Evolutionary conservation across 2,888 invertebrate species (phyloP).

Genomic region (Conistra vaccinii): DNA sequence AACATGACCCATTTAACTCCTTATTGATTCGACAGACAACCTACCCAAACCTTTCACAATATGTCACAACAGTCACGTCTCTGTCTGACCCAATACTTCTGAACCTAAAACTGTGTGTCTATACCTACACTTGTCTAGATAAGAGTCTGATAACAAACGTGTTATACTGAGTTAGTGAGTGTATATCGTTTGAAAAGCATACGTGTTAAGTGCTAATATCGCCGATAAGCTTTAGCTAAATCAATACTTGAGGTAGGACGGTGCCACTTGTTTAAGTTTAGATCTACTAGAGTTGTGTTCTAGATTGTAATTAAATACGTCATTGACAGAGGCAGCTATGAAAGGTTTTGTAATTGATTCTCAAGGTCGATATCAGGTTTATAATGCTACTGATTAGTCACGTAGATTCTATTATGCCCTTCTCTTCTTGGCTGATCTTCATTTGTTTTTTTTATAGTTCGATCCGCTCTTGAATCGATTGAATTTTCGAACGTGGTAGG

Average conservation of each 20-base stretch:
- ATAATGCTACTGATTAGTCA: background rate
- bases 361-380: slow-evolving; percentile 8
- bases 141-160: slow-evolving; percentile 40
- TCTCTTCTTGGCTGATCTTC: background rate
- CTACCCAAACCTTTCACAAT: slow-evolving; percentile 9
- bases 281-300: slow-evolving; percentile 11
- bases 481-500: background rate
- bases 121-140: slow-evolving; percentile 31
- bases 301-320: slow-evolving; percentile 11
- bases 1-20: slow-evolving; percentile 12
- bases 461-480: too few relatives aligned
- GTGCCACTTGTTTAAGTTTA: slow-evolving; percentile 10
- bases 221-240: slow-evolving; percentile 47
- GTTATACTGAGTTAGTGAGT: slow-evolving; percentile 29
- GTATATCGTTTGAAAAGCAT: slow-evolving; percentile 46
- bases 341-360: slow-evolving; percentile 2
- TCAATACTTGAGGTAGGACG: slow-evolving; percentile 46
- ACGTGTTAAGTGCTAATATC: slow-evolving; percentile 51
- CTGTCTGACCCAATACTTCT: slow-evolving; percentile 37
- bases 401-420: background rate
- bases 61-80: slow-evolving; percentile 9
- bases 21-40: slow-evolving; percentile 32
- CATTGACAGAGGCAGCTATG: slow-evolving; percentile 12
- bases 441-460: background rate
- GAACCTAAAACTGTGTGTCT: slow-evolving; percentile 25